Evolutionary conservation across 2,113 vertebrate species (phyloP).

Genomic region (Nothobranchius kuhntae): DNA sequence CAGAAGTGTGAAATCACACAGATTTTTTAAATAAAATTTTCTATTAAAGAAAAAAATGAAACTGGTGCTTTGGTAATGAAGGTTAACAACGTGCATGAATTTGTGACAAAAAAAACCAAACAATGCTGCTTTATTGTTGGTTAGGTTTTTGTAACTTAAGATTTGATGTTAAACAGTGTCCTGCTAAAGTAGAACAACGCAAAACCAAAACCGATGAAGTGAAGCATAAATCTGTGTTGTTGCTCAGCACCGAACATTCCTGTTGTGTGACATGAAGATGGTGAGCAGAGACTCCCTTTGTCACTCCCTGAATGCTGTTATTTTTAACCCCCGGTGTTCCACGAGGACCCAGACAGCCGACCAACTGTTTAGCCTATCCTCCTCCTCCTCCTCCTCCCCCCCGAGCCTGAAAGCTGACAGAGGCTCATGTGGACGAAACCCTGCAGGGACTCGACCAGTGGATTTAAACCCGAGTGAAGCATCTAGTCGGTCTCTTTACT

Average conservation of each 20-base stretch:
- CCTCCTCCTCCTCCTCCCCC: constrained; percentile 33
- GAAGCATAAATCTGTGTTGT: constrained; percentile 58
- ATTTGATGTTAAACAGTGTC: constrained; percentile 62
- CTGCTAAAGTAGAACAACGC: constrained; percentile 64
- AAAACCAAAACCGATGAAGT: constrained; percentile 73
- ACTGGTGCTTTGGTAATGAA: constrained; percentile 74
- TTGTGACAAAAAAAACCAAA: constrained; percentile 75
- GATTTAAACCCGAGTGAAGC: constrained; percentile 47
- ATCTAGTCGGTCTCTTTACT: constrained; percentile 42
- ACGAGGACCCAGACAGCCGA: constrained; percentile 57
- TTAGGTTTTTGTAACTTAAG: constrained; percentile 60
- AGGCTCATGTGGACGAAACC: constrained; percentile 50
- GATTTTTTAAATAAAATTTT: constrained; percentile 54
- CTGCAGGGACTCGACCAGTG: constrained; percentile 54
- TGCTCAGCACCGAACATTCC: constrained; percentile 76
- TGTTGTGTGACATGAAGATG: constrained; percentile 68
- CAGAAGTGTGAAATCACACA: constrained; percentile 75
- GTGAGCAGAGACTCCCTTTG: constrained; percentile 57
- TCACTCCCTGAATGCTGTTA: constrained; percentile 35
- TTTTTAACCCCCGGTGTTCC: constrained; percentile 22
- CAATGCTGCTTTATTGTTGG: constrained; percentile 72
- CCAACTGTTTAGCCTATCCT: constrained; percentile 44
- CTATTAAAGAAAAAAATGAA: constrained; percentile 60
- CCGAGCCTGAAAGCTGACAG: constrained; percentile 32
- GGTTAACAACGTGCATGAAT: constrained; percentile 79